These are phyloP conservation scores for Melanargia galathea DNA, from an alignment of 2,888 invertebrate genomes.

Conservation along the genomic window DNA sequence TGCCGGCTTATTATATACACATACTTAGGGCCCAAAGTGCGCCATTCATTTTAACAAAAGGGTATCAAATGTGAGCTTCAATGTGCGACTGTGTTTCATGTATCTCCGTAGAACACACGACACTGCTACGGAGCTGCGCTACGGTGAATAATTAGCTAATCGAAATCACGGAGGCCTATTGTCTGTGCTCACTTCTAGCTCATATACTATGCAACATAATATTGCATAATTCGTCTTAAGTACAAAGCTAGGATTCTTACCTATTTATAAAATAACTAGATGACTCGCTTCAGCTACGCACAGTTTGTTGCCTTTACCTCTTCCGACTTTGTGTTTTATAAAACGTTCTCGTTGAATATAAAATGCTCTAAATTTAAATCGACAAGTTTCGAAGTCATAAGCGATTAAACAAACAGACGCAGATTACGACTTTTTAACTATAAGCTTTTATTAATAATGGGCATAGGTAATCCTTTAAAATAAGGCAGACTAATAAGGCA, in stretches of 20 bases:
- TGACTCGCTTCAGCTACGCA: neutral
- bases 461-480: too few relatives aligned
- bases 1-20: neutral
- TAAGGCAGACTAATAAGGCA: too few relatives aligned
- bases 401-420: neutral
- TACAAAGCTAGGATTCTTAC: neutral
- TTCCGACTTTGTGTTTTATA: neutral
- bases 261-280: neutral
- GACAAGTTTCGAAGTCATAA: too few relatives aligned
- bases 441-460: too few relatives aligned
- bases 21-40: neutral
- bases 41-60: conserved; percentile 9
- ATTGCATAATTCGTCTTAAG: neutral
- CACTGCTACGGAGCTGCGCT: conserved; percentile 6
- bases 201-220: neutral
- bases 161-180: conserved; percentile 13
- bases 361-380: too few relatives aligned
- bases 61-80: conserved; percentile 3
- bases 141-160: conserved; percentile 21
- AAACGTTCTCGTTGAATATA: too few relatives aligned
- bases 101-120: conserved; percentile 14
- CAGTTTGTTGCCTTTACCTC: neutral
- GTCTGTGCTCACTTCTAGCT: conserved; percentile 3
- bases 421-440: too few relatives aligned
- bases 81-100: neutral